These are phyloP conservation scores for Pseudochromis fuscus DNA, from an alignment of 2,797 vertebrate species.

Conservation along the genomic window DNA sequence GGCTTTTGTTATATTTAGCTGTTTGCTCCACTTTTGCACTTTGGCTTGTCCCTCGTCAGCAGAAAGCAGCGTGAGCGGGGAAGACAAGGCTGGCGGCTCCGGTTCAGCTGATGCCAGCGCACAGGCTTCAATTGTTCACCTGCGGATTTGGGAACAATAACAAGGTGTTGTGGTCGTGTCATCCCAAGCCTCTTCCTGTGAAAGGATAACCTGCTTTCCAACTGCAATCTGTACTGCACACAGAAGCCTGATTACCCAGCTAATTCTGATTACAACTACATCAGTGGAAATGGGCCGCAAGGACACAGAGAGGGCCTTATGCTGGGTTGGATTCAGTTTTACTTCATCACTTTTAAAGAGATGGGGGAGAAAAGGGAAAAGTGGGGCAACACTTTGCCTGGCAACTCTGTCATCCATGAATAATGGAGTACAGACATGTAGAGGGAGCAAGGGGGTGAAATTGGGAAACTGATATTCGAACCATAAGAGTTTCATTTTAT, in stretches of 20 bases:
- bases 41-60: slow-evolving; percentile 47
- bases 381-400: slow-evolving; percentile 54
- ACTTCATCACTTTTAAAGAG: slow-evolving; percentile 31
- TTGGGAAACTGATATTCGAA: slow-evolving; percentile 39
- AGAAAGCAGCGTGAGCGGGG: slow-evolving; percentile 36
- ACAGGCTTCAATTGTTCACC: slow-evolving; percentile 60
- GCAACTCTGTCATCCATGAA: slow-evolving; percentile 63
- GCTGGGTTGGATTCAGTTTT: slow-evolving; percentile 58
- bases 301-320: slow-evolving; percentile 39
- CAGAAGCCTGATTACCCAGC: slow-evolving; percentile 35
- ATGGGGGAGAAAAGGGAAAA: slow-evolving; percentile 22
- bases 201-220: slow-evolving; percentile 60
- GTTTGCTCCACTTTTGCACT: slow-evolving; percentile 60
- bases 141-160: slow-evolving; percentile 61
- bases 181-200: slow-evolving; percentile 40
- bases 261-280: slow-evolving; percentile 56
- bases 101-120: slow-evolving; percentile 30
- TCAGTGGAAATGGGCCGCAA: slow-evolving; percentile 15
- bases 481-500: slow-evolving; percentile 38
- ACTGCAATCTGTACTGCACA: slow-evolving; percentile 42
- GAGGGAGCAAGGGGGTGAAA: slow-evolving; percentile 27
- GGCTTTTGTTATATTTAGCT: slow-evolving; percentile 51
- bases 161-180: slow-evolving; percentile 52
- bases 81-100: slow-evolving; percentile 46
- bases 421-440: slow-evolving; percentile 59